Percentiles rank a stretch among this genome's conserved stretches.
phyloP scores from a whole-genome alignment of 2,888 invertebrate species.

The Euplagia quadripunctaria region DNA sequence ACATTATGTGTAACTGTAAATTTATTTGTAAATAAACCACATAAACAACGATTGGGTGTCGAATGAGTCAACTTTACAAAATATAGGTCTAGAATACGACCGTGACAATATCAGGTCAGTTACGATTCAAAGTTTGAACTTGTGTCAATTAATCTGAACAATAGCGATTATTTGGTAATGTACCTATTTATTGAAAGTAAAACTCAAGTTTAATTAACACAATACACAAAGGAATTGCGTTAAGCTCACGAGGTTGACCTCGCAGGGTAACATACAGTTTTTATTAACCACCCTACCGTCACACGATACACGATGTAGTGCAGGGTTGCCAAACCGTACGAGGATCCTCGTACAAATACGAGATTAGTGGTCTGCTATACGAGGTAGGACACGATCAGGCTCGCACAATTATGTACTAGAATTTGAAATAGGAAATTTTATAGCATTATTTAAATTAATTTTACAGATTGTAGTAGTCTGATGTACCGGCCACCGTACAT shows the following conservation, averaged over 20 bases:
- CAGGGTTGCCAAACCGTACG: no score
- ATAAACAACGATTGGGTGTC: background rate
- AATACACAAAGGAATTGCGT: constrained; percentile 13
- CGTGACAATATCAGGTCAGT: background rate
- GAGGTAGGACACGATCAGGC: no score
- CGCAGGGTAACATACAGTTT: background rate
- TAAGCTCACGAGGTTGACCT: constrained; percentile 6
- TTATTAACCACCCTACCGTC: background rate
- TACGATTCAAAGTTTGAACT: background rate
- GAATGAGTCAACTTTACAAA: background rate
- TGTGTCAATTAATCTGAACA: constrained; percentile 1
- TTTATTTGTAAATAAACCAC: background rate
- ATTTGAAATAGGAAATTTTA: no score
- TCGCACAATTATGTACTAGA: no score
- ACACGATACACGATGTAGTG: background rate
- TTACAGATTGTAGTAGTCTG: no score
- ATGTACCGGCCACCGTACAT: no score
- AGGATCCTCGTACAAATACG: no score
- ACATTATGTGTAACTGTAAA: background rate
- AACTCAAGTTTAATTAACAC: constrained; percentile 11
- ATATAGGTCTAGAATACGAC: background rate
- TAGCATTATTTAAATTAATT: no score
- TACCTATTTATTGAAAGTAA: constrained; percentile 7
- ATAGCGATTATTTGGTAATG: constrained; percentile 10
- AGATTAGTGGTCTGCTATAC: no score